These are phyloP conservation scores for Phortica variegata DNA, from an alignment of 1,140 invertebrate genomes.

Conservation along the genomic window DNA sequence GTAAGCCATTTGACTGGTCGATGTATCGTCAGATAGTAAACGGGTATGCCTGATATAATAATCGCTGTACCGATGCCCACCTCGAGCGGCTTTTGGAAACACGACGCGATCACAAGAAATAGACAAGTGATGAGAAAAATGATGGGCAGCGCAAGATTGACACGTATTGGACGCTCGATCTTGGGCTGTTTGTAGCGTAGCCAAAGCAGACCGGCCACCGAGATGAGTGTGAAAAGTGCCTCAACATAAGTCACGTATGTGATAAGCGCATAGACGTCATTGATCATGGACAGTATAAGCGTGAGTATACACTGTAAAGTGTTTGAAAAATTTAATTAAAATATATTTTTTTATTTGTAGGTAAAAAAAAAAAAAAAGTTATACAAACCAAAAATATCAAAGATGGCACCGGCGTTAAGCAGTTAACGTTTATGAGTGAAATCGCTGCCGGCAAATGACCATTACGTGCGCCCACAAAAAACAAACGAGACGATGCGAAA, in stretches of 20 bases:
- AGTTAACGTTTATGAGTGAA: constrained; percentile 81
- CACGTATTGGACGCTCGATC: constrained; percentile 70
- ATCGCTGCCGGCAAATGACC: constrained; percentile 87
- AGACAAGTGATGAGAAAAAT: constrained; percentile 81
- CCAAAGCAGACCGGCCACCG: constrained; percentile 84
- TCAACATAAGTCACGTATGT: constrained; percentile 94
- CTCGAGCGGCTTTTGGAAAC: constrained; percentile 72
- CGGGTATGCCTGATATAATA: constrained; percentile 78
- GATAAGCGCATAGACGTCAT: constrained; percentile 87
- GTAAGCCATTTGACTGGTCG: constrained; percentile 66
- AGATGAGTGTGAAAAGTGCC: constrained; percentile 87
- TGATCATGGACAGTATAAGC: constrained; percentile 75
- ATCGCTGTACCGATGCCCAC: constrained; percentile 82
- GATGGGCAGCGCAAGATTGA: constrained; percentile 72
- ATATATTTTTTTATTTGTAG: neutral
- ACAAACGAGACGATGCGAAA: constrained; percentile 81
- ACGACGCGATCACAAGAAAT: constrained; percentile 82
- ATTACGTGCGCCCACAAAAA: constrained; percentile 89
- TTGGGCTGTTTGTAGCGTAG: constrained; percentile 77
- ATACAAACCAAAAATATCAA: constrained; percentile 84
- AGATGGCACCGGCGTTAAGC: constrained; percentile 87
- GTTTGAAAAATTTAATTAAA: constrained; percentile 22
- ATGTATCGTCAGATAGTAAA: constrained; percentile 82
- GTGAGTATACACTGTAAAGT: constrained; percentile 76
- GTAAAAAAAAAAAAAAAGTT: too few species aligned